Conservation (phyloP, 2,888 invertebrate genomes). For the Microchrysa polita region DNA sequence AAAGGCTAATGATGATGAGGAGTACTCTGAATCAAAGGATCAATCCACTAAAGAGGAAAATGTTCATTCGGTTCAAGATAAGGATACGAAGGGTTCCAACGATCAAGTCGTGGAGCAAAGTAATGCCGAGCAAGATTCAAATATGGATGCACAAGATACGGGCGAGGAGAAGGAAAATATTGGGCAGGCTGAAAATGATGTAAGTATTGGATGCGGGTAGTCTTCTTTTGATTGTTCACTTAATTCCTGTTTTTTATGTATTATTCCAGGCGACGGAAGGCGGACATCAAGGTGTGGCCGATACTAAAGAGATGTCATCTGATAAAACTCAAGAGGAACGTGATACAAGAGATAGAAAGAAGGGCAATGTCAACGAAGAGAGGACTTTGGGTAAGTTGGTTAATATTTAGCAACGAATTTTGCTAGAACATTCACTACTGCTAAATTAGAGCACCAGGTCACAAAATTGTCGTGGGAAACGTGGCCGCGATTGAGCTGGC, state of each 20-base stretch:
- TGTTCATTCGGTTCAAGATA: constrained; percentile 59
- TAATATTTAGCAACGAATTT: not conserved
- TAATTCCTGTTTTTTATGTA: not conserved
- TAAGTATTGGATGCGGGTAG: constrained; percentile 60
- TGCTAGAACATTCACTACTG: too few species aligned
- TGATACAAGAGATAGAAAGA: constrained; percentile 58
- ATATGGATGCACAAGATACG: constrained; percentile 67
- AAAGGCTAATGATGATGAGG: constrained; percentile 4
- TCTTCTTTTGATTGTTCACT: not conserved
- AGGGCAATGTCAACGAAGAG: constrained; percentile 78
- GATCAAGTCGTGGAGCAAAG: constrained; percentile 61
- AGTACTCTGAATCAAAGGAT: constrained; percentile 61
- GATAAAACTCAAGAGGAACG: constrained; percentile 64
- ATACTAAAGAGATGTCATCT: constrained; percentile 60
- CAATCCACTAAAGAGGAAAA: constrained; percentile 62
- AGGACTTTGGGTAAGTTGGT: constrained; percentile 68
- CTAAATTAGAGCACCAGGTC: too few species aligned
- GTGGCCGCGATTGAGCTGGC: too few species aligned
- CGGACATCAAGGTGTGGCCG: constrained; percentile 72
- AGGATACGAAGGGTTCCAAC: constrained; percentile 56
- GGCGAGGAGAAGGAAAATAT: constrained; percentile 71
- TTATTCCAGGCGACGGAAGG: constrained; percentile 63
- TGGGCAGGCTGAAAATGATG: constrained; percentile 80
- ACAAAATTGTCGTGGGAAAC: too few species aligned
- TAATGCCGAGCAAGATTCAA: constrained; percentile 65